Evolutionary conservation across 2,888 invertebrate species (phyloP).

Genomic region (Horisme vitalbata): DNA sequence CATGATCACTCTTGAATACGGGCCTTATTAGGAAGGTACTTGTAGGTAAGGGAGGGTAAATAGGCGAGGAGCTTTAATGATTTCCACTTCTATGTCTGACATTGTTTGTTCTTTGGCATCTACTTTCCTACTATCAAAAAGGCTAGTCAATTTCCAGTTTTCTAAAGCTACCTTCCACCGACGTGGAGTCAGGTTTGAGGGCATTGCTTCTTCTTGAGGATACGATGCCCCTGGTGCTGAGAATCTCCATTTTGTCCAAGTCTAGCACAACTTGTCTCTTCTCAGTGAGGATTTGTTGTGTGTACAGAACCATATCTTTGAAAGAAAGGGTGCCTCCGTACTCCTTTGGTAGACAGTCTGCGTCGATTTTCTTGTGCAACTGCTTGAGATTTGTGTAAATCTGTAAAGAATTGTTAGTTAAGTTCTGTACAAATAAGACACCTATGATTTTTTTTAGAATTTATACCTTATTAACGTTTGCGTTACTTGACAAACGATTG

Average conservation of each 20-base stretch:
- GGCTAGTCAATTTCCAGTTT: conserved; percentile 86
- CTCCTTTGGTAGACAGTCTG: conserved; percentile 86
- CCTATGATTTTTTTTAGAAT: too few relatives aligned
- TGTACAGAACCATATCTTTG: conserved; percentile 87
- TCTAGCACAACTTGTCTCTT: conserved; percentile 83
- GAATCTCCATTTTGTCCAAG: conserved; percentile 85
- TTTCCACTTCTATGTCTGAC: not conserved
- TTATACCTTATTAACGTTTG: too few relatives aligned
- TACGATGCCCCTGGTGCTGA: conserved; percentile 83
- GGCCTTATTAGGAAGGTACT: too few relatives aligned
- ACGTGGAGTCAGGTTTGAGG: conserved; percentile 51
- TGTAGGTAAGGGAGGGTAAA: too few relatives aligned
- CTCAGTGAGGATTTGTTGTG: conserved; percentile 84
- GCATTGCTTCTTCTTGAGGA: conserved; percentile 56
- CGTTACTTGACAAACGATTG: too few relatives aligned
- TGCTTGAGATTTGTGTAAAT: conserved; percentile 83
- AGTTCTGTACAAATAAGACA: too few relatives aligned
- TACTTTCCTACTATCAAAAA: too few relatives aligned
- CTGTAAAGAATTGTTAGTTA: conserved; percentile 66
- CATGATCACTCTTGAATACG: too few relatives aligned
- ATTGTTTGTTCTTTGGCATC: not conserved
- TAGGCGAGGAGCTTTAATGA: too few relatives aligned
- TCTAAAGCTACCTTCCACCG: conserved; percentile 85
- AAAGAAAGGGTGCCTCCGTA: conserved; percentile 88
- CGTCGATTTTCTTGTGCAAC: conserved; percentile 83